Conservation (phyloP, 2,888 invertebrate genomes). For the Schizotus pectinicornis region DNA sequence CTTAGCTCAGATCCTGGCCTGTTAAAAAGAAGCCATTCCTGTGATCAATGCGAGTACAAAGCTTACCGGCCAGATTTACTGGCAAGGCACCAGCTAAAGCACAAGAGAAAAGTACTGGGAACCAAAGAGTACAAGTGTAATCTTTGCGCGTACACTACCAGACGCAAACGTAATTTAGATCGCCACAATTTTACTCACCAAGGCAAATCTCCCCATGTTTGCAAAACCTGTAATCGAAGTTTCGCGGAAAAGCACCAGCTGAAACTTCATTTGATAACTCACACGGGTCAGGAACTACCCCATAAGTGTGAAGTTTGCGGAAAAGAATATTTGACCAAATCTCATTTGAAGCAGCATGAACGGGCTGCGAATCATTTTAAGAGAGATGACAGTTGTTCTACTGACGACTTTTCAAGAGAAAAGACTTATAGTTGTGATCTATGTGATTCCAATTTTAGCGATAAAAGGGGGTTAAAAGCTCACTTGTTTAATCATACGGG, state of each 20-base stretch:
- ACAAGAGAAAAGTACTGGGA: constrained; percentile 5
- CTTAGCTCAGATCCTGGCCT: neutral
- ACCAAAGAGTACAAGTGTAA: constrained; percentile 11
- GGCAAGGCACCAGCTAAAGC: constrained; percentile 7
- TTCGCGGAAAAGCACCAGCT: constrained; percentile 33
- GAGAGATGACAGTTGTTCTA: constrained; percentile 4
- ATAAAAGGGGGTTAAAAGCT: constrained; percentile 8
- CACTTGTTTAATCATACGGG: constrained; percentile 26
- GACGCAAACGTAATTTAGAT: constrained; percentile 5
- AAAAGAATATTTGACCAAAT: constrained; percentile 33
- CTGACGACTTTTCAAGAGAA: constrained; percentile 4
- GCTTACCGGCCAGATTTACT: constrained; percentile 9
- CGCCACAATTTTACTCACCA: constrained; percentile 12
- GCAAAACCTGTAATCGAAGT: constrained; percentile 29
- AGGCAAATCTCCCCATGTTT: constrained; percentile 25
- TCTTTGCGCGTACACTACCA: constrained; percentile 5
- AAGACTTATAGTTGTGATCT: constrained; percentile 15
- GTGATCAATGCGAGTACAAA: constrained; percentile 13
- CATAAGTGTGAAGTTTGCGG: constrained; percentile 31
- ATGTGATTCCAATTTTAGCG: constrained; percentile 22
- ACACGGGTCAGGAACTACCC: constrained; percentile 30
- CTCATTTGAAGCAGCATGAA: constrained; percentile 34
- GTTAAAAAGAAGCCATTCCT: constrained; percentile 9
- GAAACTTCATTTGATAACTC: constrained; percentile 31
- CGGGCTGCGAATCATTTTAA: constrained; percentile 18